Conservation (phyloP, 2,888 invertebrate species). For the Tromatobia lineatoria region DNA sequence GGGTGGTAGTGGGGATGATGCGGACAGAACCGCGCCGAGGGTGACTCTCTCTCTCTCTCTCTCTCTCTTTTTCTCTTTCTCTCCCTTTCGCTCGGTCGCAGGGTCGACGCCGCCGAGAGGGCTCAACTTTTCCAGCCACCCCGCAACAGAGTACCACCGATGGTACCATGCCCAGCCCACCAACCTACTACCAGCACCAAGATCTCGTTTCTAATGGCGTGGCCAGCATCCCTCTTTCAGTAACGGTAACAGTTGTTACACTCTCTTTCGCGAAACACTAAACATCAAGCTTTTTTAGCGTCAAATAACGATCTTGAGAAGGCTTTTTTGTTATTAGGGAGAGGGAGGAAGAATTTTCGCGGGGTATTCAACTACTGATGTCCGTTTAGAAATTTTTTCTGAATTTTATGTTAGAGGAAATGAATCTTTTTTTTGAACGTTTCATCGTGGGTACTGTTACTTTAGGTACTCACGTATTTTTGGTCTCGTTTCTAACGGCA, state of each 20-base stretch:
- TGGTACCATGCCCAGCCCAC: conserved; percentile 57
- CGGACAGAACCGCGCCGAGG: conserved; percentile 70
- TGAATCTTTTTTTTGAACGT: no score
- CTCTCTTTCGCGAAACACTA: conserved; percentile 44
- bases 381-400: no score
- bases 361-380: no score
- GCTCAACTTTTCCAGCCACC: conserved; percentile 81
- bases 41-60: conserved; percentile 63
- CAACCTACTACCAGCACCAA: conserved; percentile 34
- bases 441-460: no score
- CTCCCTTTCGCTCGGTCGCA: conserved; percentile 62
- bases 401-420: no score
- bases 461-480: no score
- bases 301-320: not conserved
- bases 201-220: conserved; percentile 68
- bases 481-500: conserved; percentile 68
- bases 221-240: conserved; percentile 56
- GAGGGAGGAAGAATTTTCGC: no score
- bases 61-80: conserved; percentile 3
- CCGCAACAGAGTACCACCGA: conserved; percentile 64
- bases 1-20: conserved; percentile 68
- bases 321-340: not conserved
- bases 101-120: conserved; percentile 78
- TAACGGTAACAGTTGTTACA: conserved; percentile 42
- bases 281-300: not conserved